Evolutionary conservation across 2,888 invertebrate genomes (phyloP), one percentile per base, ranked within the genome.

Genomic region (Terebella lapidaria): DNA sequence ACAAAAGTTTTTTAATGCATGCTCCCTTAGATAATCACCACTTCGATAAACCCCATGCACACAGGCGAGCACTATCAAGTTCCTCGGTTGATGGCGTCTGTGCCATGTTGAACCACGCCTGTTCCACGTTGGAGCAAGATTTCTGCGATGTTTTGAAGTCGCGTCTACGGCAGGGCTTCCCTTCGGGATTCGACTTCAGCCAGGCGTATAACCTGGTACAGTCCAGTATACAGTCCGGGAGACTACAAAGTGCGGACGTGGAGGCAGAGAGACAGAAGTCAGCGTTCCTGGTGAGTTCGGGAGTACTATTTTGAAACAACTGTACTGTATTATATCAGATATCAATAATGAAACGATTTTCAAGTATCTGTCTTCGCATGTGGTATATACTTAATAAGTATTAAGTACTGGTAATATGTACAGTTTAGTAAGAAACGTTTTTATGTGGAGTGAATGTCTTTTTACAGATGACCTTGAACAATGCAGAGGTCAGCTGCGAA

Each of bases 11-110:
- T n/a, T n/a, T n/a, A n/a, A n/a, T n/a, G n/a, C n/a, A n/a, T n/a
- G n/a, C n/a, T n/a, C n/a, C n/a, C n/a, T n/a, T n/a, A n/a, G n/a
- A n/a, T n/a, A n/a, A n/a, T n/a, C n/a, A n/a, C n/a, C n/a, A n/a
- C n/a, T n/a, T n/a, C n/a, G n/a, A n/a, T n/a, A n/a, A n/a, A n/a
- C n/a, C n/a, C n/a, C n/a, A n/a, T n/a, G n/a, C n/a, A n/a, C 20
- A 18, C 77, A 91, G 94, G 68, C 88, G 97, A 66, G 89, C 93
- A n/a, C 84, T 94, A 68, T 89, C 90, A 3, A 91, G 91, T 68
- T 90, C 91, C 74, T 94, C 92, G 76, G 86, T 96, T 61, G 96
- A 97, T 81, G 96, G 94, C 56, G 89, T 92, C 52, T 99, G 99
- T 84, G 95, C 93, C 1, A 91, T 94, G 70, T 88, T 99, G 28